Evolutionary conservation across 2,888 invertebrate genomes (phyloP).

Genomic region (Leucophenga maculata): DNA sequence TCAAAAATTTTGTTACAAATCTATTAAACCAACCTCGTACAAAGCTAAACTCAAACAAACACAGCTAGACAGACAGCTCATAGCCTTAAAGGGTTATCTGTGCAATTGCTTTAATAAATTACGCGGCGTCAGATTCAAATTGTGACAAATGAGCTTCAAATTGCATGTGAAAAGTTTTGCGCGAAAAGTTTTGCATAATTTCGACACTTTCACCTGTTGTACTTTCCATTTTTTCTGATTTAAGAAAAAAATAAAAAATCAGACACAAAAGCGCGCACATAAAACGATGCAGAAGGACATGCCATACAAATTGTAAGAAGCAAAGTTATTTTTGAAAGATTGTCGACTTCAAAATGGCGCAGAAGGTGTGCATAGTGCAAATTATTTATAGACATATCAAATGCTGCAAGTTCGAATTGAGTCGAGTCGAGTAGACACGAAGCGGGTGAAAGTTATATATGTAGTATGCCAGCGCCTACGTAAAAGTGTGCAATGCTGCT

Average conservation of each 20-base stretch:
- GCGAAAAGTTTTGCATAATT: conserved; percentile 26
- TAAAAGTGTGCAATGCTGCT: no score
- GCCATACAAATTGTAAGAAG: neutral
- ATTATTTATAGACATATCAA: no score
- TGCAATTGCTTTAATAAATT: no score
- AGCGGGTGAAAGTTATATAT: conserved; percentile 60
- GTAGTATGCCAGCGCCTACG: conserved; percentile 48
- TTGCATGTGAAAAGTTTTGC: neutral
- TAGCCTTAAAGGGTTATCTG: no score
- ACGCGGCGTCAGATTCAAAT: no score
- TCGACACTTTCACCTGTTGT: conserved; percentile 30
- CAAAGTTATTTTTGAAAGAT: conserved; percentile 31
- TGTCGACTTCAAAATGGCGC: conserved; percentile 18
- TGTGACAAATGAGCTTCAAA: conserved; percentile 4
- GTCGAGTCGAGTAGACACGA: conserved; percentile 36
- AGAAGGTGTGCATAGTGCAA: neutral
- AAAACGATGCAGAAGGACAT: neutral
- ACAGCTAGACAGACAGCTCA: no score
- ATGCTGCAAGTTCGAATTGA: conserved; percentile 5
- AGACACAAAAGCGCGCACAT: neutral
- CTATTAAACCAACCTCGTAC: no score
- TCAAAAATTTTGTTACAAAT: neutral
- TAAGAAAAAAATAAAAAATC: neutral
- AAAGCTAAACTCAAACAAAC: no score
- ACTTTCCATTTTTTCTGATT: conserved; percentile 8